phyloP scores from a whole-genome alignment of 2,113 vertebrate species.

The Oreochromis tanganicae region DNA sequence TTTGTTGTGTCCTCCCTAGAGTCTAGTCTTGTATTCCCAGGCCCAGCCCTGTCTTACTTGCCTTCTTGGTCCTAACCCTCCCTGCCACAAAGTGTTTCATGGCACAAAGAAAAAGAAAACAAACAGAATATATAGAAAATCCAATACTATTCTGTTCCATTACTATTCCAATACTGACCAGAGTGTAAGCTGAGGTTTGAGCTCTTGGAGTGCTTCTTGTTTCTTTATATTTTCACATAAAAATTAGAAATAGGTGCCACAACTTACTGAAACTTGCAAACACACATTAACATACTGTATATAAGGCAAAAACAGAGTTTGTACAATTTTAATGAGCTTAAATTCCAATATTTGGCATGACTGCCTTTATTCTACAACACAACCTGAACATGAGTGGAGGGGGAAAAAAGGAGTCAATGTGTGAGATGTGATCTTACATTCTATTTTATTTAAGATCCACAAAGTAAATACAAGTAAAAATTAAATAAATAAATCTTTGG shows the following conservation, averaged over 20 bases:
- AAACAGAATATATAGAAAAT: not conserved
- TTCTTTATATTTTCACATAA: not conserved
- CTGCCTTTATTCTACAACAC: not conserved
- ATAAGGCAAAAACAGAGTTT: not conserved
- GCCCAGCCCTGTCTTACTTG: fast-evolving
- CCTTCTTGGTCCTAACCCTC: not conserved
- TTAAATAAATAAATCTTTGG: not conserved
- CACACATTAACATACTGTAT: not conserved
- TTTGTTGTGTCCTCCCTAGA: not conserved
- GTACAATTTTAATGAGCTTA: not conserved
- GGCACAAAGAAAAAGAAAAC: not conserved
- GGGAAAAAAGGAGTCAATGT: not conserved
- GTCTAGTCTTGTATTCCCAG: not conserved
- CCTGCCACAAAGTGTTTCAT: not conserved
- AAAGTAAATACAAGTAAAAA: not conserved
- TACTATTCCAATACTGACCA: not conserved
- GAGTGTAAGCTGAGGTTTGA: not conserved
- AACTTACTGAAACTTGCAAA: not conserved
- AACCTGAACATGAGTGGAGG: not conserved
- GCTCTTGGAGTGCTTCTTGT: not conserved
- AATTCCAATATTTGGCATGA: not conserved
- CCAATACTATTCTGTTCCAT: not conserved
- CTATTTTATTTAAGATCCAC: not conserved
- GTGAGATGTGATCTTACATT: not conserved
- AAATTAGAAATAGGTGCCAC: not conserved